Conservation (phyloP, 92 coral and sea anemone genomes). For the Pocillopora meandrina region DNA sequence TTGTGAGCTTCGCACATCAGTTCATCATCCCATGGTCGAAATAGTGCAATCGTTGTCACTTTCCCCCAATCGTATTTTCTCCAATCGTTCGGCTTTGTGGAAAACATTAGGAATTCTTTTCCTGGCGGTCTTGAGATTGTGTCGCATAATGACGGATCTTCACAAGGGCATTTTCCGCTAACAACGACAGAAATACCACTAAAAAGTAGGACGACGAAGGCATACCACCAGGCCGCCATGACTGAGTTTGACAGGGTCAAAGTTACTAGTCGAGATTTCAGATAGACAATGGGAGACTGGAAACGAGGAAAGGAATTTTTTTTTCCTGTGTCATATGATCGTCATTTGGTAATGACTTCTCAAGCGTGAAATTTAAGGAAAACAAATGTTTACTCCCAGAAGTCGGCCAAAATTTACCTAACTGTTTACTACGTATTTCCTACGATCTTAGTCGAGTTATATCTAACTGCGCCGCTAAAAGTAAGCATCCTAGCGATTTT, state of each 20-base stretch:
- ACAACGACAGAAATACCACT: background rate
- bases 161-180: constrained; percentile 81
- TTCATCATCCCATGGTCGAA: constrained; percentile 96
- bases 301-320: background rate
- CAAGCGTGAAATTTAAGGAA: background rate
- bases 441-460: no score
- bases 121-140: constrained; percentile 79
- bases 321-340: background rate
- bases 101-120: constrained; percentile 87
- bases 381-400: background rate
- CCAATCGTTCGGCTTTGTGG: constrained; percentile 87
- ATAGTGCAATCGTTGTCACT: constrained; percentile 89
- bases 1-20: constrained; percentile 91
- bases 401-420: background rate
- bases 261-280: background rate
- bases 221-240: constrained; percentile 1
- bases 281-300: background rate
- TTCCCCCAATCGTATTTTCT: constrained; percentile 84
- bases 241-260: background rate
- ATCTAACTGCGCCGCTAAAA: no score
- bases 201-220: background rate
- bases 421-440: no score
- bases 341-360: background rate
- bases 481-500: no score
- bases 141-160: constrained; percentile 74